These are phyloP conservation scores for Motacilla tschutschensis DNA, from an alignment of 2,113 vertebrate species.

Conservation along the genomic window DNA sequence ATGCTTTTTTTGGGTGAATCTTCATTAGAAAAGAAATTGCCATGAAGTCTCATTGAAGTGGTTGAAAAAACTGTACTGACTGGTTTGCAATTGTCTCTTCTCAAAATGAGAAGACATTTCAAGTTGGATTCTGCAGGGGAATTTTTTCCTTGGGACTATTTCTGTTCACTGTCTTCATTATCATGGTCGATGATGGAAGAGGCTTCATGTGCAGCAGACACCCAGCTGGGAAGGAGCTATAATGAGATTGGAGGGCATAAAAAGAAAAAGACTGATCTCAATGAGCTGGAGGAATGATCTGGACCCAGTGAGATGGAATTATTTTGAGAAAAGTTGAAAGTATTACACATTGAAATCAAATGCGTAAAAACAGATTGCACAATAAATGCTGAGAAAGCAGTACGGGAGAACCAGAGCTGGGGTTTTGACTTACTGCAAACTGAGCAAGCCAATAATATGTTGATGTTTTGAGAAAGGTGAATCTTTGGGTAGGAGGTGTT, in stretches of 20 bases:
- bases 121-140: background rate
- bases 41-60: background rate
- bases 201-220: background rate
- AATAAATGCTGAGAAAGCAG: conserved; percentile 42
- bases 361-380: conserved; percentile 14
- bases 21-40: background rate
- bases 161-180: conserved; percentile 49
- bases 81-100: background rate
- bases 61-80: background rate
- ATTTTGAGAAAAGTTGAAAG: conserved; percentile 14
- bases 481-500: conserved; percentile 47
- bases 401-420: background rate
- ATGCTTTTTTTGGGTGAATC: background rate
- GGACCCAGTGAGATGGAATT: background rate
- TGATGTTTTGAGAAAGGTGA: conserved; percentile 51
- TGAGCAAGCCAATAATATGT: conserved; percentile 44
- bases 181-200: conserved; percentile 37
- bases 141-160: conserved; percentile 38
- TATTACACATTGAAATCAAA: background rate
- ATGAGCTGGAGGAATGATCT: conserved; percentile 10
- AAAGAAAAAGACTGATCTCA: background rate
- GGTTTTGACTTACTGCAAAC: background rate
- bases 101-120: conserved; percentile 5
- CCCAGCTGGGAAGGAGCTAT: conserved; percentile 27
- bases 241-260: conserved; percentile 19